These are phyloP conservation scores for Agrenia bidenticulata DNA, from an alignment of 2,888 invertebrate genomes.

Conservation along the genomic window DNA sequence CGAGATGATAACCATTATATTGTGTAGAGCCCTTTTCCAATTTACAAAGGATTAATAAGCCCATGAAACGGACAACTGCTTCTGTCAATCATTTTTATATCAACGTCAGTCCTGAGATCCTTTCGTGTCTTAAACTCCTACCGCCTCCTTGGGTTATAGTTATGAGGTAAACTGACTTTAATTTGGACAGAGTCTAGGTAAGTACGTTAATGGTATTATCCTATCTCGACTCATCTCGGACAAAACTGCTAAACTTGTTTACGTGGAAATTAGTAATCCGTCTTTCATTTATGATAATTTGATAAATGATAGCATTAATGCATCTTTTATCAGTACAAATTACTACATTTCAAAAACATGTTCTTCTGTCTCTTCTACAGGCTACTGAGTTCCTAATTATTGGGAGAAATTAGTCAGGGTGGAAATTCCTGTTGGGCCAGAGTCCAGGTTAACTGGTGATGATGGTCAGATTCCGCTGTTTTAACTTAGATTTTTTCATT, in stretches of 20 bases:
- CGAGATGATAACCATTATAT: too few species aligned
- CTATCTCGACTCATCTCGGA: too few species aligned
- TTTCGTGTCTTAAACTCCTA: background rate
- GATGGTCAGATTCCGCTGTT: too few species aligned
- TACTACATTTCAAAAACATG: constrained; percentile 34
- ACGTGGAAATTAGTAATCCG: background rate
- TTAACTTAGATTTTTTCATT: too few species aligned
- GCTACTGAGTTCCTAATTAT: constrained; percentile 9
- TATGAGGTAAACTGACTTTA: background rate
- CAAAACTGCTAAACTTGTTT: background rate
- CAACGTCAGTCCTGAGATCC: constrained; percentile 13
- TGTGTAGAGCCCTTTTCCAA: too few species aligned
- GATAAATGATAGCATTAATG: constrained; percentile 10
- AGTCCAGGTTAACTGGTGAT: too few species aligned
- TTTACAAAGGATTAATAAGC: constrained; percentile 17
- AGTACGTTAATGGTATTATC: too few species aligned
- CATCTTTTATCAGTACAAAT: constrained; percentile 31
- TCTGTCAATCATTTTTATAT: constrained; percentile 25
- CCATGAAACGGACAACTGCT: constrained; percentile 1
- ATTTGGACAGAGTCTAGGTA: background rate
- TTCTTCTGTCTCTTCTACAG: constrained; percentile 1
- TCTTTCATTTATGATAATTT: constrained; percentile 1
- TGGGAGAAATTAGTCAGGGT: background rate
- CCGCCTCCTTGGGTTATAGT: background rate
- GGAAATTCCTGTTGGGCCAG: too few species aligned